A percentile compares a stretch with the other conserved stretches of the same genome.
phyloP scores from a whole-genome alignment of 2,113 vertebrate species.

The Beaufortia kweichowensis region DNA sequence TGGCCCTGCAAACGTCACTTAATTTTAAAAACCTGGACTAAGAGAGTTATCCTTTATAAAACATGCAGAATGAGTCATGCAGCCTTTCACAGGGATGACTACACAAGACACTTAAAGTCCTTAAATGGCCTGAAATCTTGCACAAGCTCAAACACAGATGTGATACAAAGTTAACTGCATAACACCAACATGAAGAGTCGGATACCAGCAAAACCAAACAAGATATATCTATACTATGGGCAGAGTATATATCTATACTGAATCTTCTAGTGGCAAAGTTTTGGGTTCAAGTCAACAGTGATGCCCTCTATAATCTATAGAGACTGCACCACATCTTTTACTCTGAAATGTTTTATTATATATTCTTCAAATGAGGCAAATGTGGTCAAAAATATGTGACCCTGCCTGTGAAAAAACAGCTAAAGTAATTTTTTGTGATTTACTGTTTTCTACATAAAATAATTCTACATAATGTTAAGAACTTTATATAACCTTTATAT shows the following conservation, averaged over 20 bases:
- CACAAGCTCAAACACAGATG: neutral
- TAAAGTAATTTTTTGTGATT: no score
- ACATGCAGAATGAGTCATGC: conserved; percentile 13
- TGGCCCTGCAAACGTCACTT: neutral
- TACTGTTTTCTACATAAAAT: no score
- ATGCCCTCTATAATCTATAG: no score
- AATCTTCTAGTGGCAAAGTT: neutral
- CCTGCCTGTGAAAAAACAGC: no score
- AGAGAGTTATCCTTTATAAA: neutral
- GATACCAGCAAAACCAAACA: neutral
- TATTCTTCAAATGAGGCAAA: no score
- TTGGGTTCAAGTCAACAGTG: neutral
- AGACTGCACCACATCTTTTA: no score
- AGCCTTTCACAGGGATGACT: neutral
- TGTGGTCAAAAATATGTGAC: no score
- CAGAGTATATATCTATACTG: neutral
- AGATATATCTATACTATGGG: no score
- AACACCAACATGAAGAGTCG: neutral
- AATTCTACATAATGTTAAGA: no score
- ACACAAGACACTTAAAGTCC: neutral
- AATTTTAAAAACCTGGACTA: conserved; percentile 13
- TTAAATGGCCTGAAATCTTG: neutral
- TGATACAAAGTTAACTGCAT: no score
- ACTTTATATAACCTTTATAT: no score
- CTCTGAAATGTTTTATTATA: no score